Base-by-base conservation (phyloP, 2,113 vertebrate species). In the Sceloporus undulatus region DNA sequence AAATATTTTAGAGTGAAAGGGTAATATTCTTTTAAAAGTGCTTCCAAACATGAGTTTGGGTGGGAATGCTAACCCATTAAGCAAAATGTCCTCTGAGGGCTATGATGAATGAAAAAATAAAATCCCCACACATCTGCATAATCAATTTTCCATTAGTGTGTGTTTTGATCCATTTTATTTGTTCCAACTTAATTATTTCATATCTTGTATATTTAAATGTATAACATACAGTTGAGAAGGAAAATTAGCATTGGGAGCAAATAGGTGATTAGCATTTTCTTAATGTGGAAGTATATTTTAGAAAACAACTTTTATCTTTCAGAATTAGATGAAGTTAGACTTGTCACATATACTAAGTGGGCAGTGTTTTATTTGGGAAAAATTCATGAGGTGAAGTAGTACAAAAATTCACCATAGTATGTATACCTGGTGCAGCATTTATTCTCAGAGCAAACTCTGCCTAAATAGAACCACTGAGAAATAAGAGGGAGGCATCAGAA, bases 31-130 rank as follows among this genome's bases (percentile, higher is more conserved):
- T 94, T 88, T 94, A 86, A 91, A 94, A 95, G 91, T 91, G 91
- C 91, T 95, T 94, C 86, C 82, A 88, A 93, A 92, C 92, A 96
- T 93, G 94, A 90, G 87, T 74, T 89, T 6, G 10, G 14, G 23
- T 70, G 94, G 95, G 94, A 94, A 92, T 92, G 90, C 94, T 90
- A 92, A 95, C 73, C 92, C 88, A 95, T 96, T 95, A 96, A 96
- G 95, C 92, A 89, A 94, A 92, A 92, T 94, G 94, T 90, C 91
- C 92, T 91, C 85, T 85, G 90, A 92, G 92, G 7, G 25, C 93
- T 83, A 78, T 91, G 80, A 88, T 74, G 62, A 95, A 86, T 95
- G 93, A 87, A 92, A 88, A 94, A 93, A 7, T 52, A 77, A 76
- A 73, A 75, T 21, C 27, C 23, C 40, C 75, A 94, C 92, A 95